Percentiles rank a stretch among this genome's conserved stretches.
phyloP scores from a whole-genome alignment of 2,888 invertebrate genomes.

The Agrochola macilenta region DNA sequence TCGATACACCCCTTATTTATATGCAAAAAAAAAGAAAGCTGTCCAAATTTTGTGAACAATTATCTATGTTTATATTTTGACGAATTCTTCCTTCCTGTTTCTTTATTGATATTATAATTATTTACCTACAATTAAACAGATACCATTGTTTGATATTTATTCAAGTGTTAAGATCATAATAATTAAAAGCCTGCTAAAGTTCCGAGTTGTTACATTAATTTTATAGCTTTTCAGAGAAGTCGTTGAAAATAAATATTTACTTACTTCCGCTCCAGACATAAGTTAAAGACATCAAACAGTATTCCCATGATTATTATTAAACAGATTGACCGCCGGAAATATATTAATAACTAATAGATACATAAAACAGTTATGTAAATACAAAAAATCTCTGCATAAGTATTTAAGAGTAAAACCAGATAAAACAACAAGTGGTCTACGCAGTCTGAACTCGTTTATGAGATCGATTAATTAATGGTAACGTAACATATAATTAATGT shows the following conservation, averaged over 20 bases:
- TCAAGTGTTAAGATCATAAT: background rate
- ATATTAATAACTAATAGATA: background rate
- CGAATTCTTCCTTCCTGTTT: slow-evolving; percentile 11
- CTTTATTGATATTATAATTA: background rate
- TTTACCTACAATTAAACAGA: background rate
- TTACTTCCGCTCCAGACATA: slow-evolving; percentile 2
- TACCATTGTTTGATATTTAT: background rate
- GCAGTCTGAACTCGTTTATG: slow-evolving; percentile 46
- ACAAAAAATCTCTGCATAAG: background rate
- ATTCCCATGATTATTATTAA: background rate
- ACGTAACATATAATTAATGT: slow-evolving; percentile 60
- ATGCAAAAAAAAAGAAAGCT: slow-evolving; percentile 30
- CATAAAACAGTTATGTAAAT: background rate
- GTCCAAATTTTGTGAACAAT: background rate
- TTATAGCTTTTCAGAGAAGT: slow-evolving; percentile 5
- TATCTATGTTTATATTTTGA: slow-evolving; percentile 1
- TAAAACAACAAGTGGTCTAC: slow-evolving; percentile 36
- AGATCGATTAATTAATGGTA: slow-evolving; percentile 59
- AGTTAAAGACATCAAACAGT: background rate
- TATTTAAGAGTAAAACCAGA: slow-evolving; percentile 30
- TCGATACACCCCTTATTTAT: slow-evolving; percentile 9
- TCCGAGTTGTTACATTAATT: slow-evolving; percentile 2
- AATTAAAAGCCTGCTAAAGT: slow-evolving; percentile 8
- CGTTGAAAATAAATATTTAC: background rate
- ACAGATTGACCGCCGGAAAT: background rate